Evolutionary conservation across 2,113 vertebrate genomes (phyloP).

Genomic region (Pseudopodoces humilis): DNA sequence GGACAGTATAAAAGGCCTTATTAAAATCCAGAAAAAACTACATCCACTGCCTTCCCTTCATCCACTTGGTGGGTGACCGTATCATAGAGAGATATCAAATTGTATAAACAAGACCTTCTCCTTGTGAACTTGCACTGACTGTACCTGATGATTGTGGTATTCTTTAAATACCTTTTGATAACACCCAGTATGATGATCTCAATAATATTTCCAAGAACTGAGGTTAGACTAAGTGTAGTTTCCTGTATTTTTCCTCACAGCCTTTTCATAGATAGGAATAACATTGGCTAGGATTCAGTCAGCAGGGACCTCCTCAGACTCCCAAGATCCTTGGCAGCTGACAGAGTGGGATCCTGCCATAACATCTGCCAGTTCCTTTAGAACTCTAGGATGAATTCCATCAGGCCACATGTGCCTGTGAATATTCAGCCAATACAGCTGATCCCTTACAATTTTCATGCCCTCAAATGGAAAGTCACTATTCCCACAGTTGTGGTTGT

Average conservation of each 20-base stretch:
- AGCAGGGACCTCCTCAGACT: background rate
- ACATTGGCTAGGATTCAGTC: background rate
- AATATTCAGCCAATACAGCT: background rate
- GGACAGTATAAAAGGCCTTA: background rate
- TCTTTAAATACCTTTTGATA: background rate
- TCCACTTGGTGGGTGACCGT: background rate
- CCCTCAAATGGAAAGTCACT: background rate
- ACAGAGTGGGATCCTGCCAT: background rate
- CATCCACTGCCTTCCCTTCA: background rate
- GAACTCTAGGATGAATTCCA: background rate
- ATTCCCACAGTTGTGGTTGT: accelerated
- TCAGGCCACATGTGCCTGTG: background rate
- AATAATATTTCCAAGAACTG: background rate
- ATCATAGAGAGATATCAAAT: background rate
- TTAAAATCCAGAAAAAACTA: background rate
- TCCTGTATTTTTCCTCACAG: background rate
- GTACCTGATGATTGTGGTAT: background rate
- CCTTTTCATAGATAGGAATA: background rate
- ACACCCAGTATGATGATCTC: background rate
- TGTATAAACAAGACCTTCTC: background rate
- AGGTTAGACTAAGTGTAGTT: background rate
- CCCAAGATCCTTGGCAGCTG: background rate
- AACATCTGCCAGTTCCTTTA: background rate
- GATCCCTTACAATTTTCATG: background rate
- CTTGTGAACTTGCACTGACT: background rate